A percentile compares a stretch with the other conserved stretches of the same genome.
phyloP scores from a whole-genome alignment of 2,113 vertebrate genomes.

The Macroglossus sobrinus region DNA sequence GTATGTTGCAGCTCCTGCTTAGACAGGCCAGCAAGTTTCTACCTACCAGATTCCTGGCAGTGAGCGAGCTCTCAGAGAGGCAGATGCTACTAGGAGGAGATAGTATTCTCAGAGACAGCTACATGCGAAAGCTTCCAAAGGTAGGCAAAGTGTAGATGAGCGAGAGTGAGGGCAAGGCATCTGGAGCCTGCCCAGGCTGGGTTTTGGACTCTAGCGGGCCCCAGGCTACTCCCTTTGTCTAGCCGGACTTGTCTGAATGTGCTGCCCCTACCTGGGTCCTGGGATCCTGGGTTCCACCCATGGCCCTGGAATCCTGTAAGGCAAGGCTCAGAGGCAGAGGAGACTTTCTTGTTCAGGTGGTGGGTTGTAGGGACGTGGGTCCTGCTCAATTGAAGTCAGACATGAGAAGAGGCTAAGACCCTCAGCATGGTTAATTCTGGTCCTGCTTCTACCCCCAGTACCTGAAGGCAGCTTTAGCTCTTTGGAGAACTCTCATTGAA shows the following conservation, averaged over 20 bases:
- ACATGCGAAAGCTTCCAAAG: slow-evolving; percentile 41
- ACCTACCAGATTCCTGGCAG: slow-evolving; percentile 54
- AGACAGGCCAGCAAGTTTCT: slow-evolving; percentile 64
- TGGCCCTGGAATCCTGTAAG: background rate
- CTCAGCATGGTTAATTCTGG: background rate
- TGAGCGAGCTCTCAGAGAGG: slow-evolving; percentile 68
- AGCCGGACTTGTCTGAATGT: background rate
- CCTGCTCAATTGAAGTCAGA: background rate
- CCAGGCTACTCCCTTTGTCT: background rate
- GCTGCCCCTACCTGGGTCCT: background rate
- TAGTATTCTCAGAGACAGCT: slow-evolving; percentile 52
- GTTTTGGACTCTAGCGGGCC: background rate
- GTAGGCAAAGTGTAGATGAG: slow-evolving; percentile 52
- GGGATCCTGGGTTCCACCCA: background rate
- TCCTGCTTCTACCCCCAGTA: background rate
- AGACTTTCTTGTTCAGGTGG: background rate
- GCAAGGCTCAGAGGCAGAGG: background rate
- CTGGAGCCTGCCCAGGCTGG: background rate
- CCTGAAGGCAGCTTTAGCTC: background rate
- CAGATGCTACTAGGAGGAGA: slow-evolving; percentile 70
- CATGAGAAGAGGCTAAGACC: background rate
- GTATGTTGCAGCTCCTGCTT: slow-evolving; percentile 66
- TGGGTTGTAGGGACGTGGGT: background rate
- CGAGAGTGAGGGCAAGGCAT: background rate
- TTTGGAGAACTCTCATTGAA: background rate